Base-by-base conservation (phyloP, 2,888 invertebrate genomes). In the Caprella mutica region DNA sequence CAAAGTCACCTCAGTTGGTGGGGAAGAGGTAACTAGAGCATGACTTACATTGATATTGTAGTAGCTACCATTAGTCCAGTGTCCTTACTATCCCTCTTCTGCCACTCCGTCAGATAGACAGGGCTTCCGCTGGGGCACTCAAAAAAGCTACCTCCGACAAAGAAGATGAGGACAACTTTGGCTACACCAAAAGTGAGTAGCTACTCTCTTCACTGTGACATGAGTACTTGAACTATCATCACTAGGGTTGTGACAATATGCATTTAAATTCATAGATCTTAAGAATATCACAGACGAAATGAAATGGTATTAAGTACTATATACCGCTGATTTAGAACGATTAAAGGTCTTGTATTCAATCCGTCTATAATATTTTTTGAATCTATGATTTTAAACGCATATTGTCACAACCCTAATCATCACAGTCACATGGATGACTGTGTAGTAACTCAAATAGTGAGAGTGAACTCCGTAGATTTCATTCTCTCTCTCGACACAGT, bases 181-280 rank as follows among this genome's bases (percentile, higher is more conserved):
- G 92, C 56, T 94, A 94, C 76, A 93, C 93, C n/a, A 77, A 77
- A 71, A 84, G 92, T 92, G 77, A 85, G 86, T 83, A n/a, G 27
- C 24, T 21, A 1, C 42, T 30, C 8, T 24, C 24, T 3, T 24
- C 19, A n/a, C 4, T 24, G 27, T 17, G 2, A 2, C 19, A 24
- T 48, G 9, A 29, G 48, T 26, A 24, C 19, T 26, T 12, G 30
- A 27, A 24, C 21, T 48, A 19, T 26, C 24, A 14, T 48, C 26
- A 21, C 19, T 51, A 26, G 30, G 51, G 30, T 14, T 51, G 42
- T n/a, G n/a, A n/a, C n/a, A n/a, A n/a, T n/a, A n/a, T n/a, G n/a
- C n/a, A n/a, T n/a, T n/a, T n/a, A n/a, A n/a, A n/a, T n/a, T n/a
- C n/a, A n/a, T n/a, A n/a, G n/a, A n/a, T n/a, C n/a, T n/a, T n/a